These are phyloP conservation scores for Monochamus alternatus DNA, from an alignment of 2,888 invertebrate species.

Conservation along the genomic window DNA sequence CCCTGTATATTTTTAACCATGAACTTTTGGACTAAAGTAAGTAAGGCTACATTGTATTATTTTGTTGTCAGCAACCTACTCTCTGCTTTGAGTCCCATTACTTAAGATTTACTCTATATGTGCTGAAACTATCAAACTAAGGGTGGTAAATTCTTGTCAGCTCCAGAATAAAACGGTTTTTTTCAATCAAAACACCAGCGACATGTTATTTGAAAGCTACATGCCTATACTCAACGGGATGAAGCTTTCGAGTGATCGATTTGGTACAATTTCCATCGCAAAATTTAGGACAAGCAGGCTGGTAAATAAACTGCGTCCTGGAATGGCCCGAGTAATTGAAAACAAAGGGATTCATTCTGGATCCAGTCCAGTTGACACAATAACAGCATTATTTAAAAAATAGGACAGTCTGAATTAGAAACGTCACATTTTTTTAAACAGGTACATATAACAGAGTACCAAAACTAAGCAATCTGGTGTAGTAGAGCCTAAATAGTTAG, in stretches of 20 bases:
- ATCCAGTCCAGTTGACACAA: slow-evolving; percentile 3
- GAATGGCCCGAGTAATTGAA: slow-evolving; percentile 19
- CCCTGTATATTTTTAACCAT: too few species aligned
- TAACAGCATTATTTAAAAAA: not conserved
- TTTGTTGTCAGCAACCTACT: too few species aligned
- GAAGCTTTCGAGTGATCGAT: slow-evolving; percentile 3
- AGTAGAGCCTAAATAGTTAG: too few species aligned
- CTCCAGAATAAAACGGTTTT: not conserved
- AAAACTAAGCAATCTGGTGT: too few species aligned
- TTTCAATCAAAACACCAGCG: not conserved
- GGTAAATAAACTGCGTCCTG: slow-evolving; percentile 21
- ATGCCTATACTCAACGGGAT: not conserved
- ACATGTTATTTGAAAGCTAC: not conserved
- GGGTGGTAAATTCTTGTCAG: not conserved
- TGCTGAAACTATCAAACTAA: too few species aligned
- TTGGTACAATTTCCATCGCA: slow-evolving; percentile 7
- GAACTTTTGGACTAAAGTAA: too few species aligned
- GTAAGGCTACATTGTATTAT: too few species aligned
- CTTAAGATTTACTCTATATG: too few species aligned
- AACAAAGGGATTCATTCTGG: slow-evolving; percentile 9
- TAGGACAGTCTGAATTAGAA: too few species aligned
- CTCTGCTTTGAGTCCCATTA: too few species aligned
- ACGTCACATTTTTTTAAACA: too few species aligned
- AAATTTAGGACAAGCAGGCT: slow-evolving; percentile 4
- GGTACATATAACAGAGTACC: too few species aligned